Evolutionary conservation across 2,113 vertebrate genomes (phyloP).

Genomic region (Tetrax tetrax): DNA sequence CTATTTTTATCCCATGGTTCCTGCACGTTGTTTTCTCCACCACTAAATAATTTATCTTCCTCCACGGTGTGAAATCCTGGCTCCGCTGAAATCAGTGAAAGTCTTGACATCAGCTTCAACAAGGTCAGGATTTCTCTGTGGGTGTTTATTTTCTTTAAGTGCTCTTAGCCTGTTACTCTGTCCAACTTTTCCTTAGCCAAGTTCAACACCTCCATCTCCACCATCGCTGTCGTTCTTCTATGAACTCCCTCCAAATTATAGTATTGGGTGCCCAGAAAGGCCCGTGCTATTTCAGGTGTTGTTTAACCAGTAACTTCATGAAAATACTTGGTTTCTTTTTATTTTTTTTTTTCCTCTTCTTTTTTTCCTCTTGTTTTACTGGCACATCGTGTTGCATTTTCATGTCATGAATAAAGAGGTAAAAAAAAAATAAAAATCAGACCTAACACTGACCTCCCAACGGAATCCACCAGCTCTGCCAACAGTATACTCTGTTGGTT

Average conservation of each 20-base stretch:
- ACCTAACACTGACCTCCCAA: not conserved
- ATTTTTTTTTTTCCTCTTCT: not conserved
- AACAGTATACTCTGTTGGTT: not conserved
- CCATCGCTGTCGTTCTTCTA: not conserved
- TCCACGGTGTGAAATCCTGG: not conserved
- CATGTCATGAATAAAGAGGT: not conserved
- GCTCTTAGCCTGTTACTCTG: not conserved
- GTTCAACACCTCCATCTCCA: conserved; percentile 17
- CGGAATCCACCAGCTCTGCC: conserved; percentile 42
- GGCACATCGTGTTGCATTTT: not conserved
- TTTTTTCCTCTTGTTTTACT: not conserved
- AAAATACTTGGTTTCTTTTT: not conserved
- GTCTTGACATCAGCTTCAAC: not conserved
- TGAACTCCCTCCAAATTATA: not conserved
- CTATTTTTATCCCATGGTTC: not conserved
- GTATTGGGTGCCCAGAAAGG: not conserved
- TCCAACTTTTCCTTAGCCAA: not conserved
- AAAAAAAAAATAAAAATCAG: not conserved
- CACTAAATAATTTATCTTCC: not conserved
- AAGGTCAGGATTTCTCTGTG: conserved; percentile 8
- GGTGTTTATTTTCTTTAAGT: conserved; percentile 34
- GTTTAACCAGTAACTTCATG: not conserved
- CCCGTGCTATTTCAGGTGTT: not conserved
- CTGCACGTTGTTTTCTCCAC: not conserved
- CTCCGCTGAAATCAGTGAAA: not conserved